Evolutionary conservation across 2,113 vertebrate genomes (phyloP), one percentile per base, ranked within the genome.

Genomic region (Prunella himalayana): DNA sequence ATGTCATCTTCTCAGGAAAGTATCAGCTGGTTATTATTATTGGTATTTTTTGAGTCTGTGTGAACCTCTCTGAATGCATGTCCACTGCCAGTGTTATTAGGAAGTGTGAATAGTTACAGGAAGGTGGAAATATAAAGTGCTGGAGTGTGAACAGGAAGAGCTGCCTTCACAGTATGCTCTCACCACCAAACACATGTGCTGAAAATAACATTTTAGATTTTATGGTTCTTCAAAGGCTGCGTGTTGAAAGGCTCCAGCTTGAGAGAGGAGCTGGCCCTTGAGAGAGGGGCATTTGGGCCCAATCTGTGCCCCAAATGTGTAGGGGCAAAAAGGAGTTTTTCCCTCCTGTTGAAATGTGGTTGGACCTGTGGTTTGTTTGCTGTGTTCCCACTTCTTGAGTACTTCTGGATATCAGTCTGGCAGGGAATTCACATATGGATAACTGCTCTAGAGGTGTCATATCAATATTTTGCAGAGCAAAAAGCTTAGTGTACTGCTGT

Each of bases 81-180:
- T 49, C 72, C 39, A 57, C 44, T 28, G 10, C 90, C n/a, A 70
- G 50, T 91, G 86, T 91, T 92, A 65, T 72, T 93, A 94, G 91
- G 88, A 92, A 90, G 94, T 91, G 90, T 90, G 87, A 95, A 79
- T 72, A 50, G 87, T 90, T 82, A 81, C 81, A 93, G 84, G 86
- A 91, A 92, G 78, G 12, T 96, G 94, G 95, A 91, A 90, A 85
- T 92, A 54, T 18, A 54, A 95, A 91, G 41, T 88, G 31, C 86
- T 91, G 86, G 88, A 94, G 83, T 31, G 56, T 82, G 73, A 82
- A 82, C 93, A 92, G 88, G 86, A 92, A 81, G 82, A 45, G 86
- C 82, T 92, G 73, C 81, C 37, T 83, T 88, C 59, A 15, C 37
- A 30, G 54, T 23, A 0, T 49, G 53, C 57, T 54, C 64, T 84